A percentile compares a stretch with the other conserved stretches of the same genome.
phyloP scores from a whole-genome alignment of 2,113 vertebrate genomes.

The Oceanodroma tethys region DNA sequence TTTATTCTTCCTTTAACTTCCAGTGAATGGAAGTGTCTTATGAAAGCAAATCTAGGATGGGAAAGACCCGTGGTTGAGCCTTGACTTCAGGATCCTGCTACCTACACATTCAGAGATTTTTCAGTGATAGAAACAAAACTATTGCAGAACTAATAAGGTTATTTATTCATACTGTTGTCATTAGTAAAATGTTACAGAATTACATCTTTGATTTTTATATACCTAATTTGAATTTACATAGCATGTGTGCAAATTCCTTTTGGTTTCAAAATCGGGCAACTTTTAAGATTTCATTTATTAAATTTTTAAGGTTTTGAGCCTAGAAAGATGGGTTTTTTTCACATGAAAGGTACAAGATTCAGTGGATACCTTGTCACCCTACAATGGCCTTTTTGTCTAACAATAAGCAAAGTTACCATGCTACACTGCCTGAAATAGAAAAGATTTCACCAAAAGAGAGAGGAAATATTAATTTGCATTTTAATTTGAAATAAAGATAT shows the following conservation, averaged over 20 bases:
- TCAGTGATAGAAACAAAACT: not conserved
- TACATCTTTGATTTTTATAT: not conserved
- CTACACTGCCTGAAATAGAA: not conserved
- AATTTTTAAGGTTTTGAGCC: not conserved
- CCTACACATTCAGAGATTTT: not conserved
- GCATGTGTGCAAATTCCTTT: not conserved
- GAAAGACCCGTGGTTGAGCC: not conserved
- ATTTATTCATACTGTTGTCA: not conserved
- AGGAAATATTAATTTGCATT: not conserved
- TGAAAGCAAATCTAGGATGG: not conserved
- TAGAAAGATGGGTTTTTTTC: not conserved
- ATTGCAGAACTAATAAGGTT: not conserved
- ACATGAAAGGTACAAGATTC: not conserved
- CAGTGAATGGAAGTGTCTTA: not conserved
- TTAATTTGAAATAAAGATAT: not conserved
- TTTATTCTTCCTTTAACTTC: not conserved
- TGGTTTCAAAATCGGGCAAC: not conserved
- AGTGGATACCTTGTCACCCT: not conserved
- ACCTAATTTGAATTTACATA: not conserved
- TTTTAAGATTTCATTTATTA: not conserved
- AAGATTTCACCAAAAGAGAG: not conserved
- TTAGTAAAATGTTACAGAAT: not conserved
- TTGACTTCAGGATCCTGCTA: not conserved
- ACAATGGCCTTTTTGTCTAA: not conserved
- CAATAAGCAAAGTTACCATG: not conserved